Percentiles rank a stretch among this genome's conserved stretches.
These are phyloP conservation scores for Verasper variegatus DNA, from an alignment of 2,113 vertebrate genomes.

Conservation along the genomic window DNA sequence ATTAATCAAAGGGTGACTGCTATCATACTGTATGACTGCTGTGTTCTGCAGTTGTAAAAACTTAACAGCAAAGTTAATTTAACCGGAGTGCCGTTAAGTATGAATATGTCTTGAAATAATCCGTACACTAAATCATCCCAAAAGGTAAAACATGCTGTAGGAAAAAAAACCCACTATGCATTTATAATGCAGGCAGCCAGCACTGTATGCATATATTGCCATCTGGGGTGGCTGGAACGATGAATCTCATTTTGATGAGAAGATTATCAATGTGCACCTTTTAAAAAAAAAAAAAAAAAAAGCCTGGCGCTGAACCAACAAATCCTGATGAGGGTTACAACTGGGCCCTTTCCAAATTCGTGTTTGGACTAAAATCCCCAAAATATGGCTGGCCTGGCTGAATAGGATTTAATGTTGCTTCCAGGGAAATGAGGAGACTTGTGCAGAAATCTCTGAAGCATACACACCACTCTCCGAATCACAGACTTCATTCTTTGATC, in stretches of 20 bases:
- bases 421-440: slow-evolving; percentile 70
- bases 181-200: no score
- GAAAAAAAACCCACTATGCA: no score
- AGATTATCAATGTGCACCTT: slow-evolving; percentile 70
- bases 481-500: slow-evolving; percentile 71
- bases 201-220: no score
- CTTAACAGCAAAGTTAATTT: no score
- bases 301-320: slow-evolving; percentile 53
- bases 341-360: slow-evolving; percentile 68
- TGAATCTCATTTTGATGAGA: slow-evolving; percentile 30
- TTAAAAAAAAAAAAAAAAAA: neutral
- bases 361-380: slow-evolving; percentile 65
- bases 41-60: no score
- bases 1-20: no score
- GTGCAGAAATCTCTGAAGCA: slow-evolving; percentile 64
- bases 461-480: slow-evolving; percentile 51
- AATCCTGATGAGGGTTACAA: slow-evolving; percentile 60
- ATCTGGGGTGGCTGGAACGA: no score
- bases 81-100: no score
- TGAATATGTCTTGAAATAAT: no score
- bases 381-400: slow-evolving; percentile 52
- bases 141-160: no score
- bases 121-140: no score
- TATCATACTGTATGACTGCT: no score
- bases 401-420: slow-evolving; percentile 69